Evolutionary conservation across 2,113 vertebrate genomes (phyloP).

Genomic region (Sakesphorus luctuosus): DNA sequence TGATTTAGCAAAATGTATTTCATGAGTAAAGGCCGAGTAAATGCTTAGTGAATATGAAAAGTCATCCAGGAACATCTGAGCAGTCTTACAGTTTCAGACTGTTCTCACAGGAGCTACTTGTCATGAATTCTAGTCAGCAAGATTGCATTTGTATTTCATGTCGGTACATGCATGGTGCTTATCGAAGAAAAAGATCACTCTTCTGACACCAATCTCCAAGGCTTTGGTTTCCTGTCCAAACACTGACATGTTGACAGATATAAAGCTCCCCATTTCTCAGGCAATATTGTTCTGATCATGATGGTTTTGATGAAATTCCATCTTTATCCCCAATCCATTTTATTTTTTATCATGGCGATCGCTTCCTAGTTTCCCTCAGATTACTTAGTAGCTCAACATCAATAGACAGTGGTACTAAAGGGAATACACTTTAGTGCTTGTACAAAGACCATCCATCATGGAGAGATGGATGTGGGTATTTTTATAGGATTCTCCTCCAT

Average conservation of each 20-base stretch:
- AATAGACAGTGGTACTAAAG: slow-evolving; percentile 69
- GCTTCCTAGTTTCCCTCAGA: slow-evolving; percentile 65
- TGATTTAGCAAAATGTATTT: neutral
- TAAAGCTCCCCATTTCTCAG: slow-evolving; percentile 54
- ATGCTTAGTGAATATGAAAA: neutral
- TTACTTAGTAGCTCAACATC: slow-evolving; percentile 68
- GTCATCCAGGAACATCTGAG: neutral
- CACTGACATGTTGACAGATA: slow-evolving; percentile 54
- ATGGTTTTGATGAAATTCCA: slow-evolving; percentile 63
- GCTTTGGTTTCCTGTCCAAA: slow-evolving; percentile 63
- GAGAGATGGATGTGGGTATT: slow-evolving; percentile 64
- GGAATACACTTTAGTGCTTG: slow-evolving; percentile 68
- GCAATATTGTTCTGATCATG: slow-evolving; percentile 65
- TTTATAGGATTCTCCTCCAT: slow-evolving; percentile 60
- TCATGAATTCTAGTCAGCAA: slow-evolving; percentile 52
- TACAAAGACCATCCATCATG: slow-evolving; percentile 66
- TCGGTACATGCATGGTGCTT: slow-evolving; percentile 57
- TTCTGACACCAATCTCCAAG: slow-evolving; percentile 61
- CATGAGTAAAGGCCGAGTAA: slow-evolving; percentile 10
- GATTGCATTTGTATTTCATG: slow-evolving; percentile 50
- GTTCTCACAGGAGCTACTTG: slow-evolving; percentile 55
- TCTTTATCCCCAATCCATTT: slow-evolving; percentile 63
- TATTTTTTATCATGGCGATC: slow-evolving; percentile 56
- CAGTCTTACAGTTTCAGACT: slow-evolving; percentile 7
- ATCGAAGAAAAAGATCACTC: slow-evolving; percentile 56